Evolutionary conservation across 2,113 vertebrate genomes (phyloP).

Genomic region (Syngnathus scovelli): DNA sequence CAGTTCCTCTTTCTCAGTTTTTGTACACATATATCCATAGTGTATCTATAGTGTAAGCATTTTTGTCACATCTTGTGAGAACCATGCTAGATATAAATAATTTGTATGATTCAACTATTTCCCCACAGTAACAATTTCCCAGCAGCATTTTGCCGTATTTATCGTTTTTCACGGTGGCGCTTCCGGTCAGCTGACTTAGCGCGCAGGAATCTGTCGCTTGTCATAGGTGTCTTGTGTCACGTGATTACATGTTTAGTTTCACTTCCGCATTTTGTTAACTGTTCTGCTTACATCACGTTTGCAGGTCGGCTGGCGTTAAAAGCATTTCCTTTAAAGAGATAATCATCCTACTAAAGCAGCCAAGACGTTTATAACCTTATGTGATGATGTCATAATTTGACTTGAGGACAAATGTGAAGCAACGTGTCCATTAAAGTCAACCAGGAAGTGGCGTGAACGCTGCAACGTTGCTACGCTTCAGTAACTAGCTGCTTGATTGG

Average conservation of each 20-base stretch:
- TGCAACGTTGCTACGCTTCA: conserved; percentile 9
- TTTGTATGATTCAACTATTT: not conserved
- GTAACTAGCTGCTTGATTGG: conserved; percentile 9
- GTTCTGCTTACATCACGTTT: conserved; percentile 32
- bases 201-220: conserved; percentile 1
- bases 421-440: conserved; percentile 8
- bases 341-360: not conserved
- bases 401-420: not conserved
- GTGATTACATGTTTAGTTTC: conserved; percentile 59
- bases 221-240: conserved; percentile 39
- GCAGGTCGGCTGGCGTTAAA: conserved; percentile 10
- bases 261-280: conserved; percentile 63
- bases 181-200: conserved; percentile 27
- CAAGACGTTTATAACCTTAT: not conserved
- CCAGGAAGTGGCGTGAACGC: conserved; percentile 51
- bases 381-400: not conserved
- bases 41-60: no score
- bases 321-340: not conserved
- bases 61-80: not conserved
- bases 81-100: not conserved
- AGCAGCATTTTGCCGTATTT: not conserved
- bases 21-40: no score
- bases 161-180: not conserved
- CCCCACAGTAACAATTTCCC: not conserved
- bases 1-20: not conserved